Conservation (phyloP, 2,797 vertebrate species). For the Poecile montanus region DNA sequence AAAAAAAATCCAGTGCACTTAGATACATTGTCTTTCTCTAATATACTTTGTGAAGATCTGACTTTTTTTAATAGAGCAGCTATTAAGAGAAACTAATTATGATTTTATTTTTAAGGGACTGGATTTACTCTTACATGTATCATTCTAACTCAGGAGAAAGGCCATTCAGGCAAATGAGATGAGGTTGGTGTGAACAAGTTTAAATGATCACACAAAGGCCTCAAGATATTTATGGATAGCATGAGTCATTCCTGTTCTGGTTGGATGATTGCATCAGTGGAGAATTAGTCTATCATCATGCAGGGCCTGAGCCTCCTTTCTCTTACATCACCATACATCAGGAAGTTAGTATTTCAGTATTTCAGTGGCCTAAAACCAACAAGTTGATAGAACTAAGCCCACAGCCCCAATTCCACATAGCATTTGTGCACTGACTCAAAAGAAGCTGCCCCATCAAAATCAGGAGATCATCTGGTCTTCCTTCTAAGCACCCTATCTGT, state of each 20-base stretch:
- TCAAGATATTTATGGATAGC: conserved; percentile 26
- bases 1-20: background rate
- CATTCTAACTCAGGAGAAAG: background rate
- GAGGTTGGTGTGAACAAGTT: background rate
- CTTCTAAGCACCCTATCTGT: background rate
- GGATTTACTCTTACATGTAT: conserved; percentile 3
- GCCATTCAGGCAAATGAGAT: conserved; percentile 32
- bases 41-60: background rate
- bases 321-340: background rate
- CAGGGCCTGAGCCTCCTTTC: background rate
- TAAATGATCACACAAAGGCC: background rate
- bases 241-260: conserved; percentile 35
- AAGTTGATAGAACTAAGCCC: background rate
- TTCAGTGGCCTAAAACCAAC: background rate
- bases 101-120: conserved; percentile 24
- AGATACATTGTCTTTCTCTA: background rate
- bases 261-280: background rate
- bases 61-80: background rate
- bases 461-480: background rate
- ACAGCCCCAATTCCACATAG: rapidly evolving
- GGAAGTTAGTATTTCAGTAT: background rate
- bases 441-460: background rate
- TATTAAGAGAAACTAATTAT: conserved; percentile 29
- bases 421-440: background rate
- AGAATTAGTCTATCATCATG: conserved; percentile 3